Base-by-base conservation (phyloP, 2,113 vertebrate genomes). In the Channa argus region DNA sequence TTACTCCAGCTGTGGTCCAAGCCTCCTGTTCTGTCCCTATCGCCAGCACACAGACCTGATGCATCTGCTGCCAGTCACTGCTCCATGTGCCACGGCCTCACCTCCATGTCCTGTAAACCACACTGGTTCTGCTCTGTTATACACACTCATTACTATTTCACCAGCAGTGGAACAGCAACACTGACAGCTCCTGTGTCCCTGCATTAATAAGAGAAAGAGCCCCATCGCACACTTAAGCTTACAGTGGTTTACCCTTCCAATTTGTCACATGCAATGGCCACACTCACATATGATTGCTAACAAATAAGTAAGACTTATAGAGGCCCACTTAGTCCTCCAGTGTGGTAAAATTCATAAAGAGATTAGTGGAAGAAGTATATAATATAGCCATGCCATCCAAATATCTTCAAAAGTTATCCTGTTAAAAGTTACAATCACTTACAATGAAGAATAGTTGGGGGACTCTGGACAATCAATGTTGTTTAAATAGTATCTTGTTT, bases 61-160 rank as follows among this genome's bases (percentile, higher is more conserved):
- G 53, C 24, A 24, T 24, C 24, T 45, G n/a, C 70, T 41, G 60
- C 75, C 74, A 11, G 58, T 51, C 60, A 36, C 43, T 2, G 54
- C 71, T 75, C 52, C 52, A 51, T 71, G 68, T 46, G 61, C 24
- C 24, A 24, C 24, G 24, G 24, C 24, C 24, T 24, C 24, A 24
- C 24, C 24, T 24, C 24, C 24, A 24, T 24, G 24, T 24, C 80
- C 83, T 84, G 93, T 91, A 92, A 94, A 82, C 65, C 81, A 93
- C 86, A 91, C 90, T 85, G 83, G 59, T 70, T 52, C 50, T 15
- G 88, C 86, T 91, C 86, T 2, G 89, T 93, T 92, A 93, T 89
- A 82, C 66, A 84, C 80, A 66, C 92, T 93, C 93, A 94, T 94
- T 91, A 95, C 86, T 95, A 93, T 94, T 95, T 94, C 84, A 95